Evolutionary conservation across 92 coral and sea anemone genomes (phyloP).

Genomic region (Zoanthus solanderi): DNA sequence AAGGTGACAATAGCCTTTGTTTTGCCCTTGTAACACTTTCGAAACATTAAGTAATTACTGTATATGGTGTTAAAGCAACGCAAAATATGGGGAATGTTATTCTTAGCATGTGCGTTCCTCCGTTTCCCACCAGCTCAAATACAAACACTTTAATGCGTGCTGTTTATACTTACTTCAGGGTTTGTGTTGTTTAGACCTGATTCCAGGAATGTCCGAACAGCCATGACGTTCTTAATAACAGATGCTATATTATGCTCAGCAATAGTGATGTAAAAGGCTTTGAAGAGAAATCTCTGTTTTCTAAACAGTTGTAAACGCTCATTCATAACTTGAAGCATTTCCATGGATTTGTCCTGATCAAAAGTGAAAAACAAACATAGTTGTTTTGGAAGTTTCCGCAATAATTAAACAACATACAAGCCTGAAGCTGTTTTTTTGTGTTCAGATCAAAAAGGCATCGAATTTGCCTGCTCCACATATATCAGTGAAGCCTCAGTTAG

Average conservation of each 20-base stretch:
- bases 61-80: too few relatives aligned
- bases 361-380: not conserved
- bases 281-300: slow-evolving; percentile 16
- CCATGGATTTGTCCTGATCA: slow-evolving; percentile 19
- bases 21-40: too few relatives aligned
- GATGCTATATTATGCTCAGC: slow-evolving; percentile 29
- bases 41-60: too few relatives aligned
- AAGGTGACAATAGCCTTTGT: too few relatives aligned
- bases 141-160: not conserved
- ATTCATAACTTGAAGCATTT: slow-evolving; percentile 1
- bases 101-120: too few relatives aligned
- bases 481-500: too few relatives aligned
- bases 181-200: not conserved
- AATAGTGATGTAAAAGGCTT: slow-evolving; percentile 26
- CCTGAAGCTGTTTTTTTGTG: too few relatives aligned
- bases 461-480: too few relatives aligned
- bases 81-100: too few relatives aligned
- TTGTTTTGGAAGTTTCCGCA: not conserved
- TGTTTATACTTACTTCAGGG: not conserved
- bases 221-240: slow-evolving; percentile 1
- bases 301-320: slow-evolving; percentile 16
- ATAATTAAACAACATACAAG: too few relatives aligned
- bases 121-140: too few relatives aligned
- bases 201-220: not conserved
- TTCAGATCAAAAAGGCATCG: too few relatives aligned